These are phyloP conservation scores for Sebastes elongatus DNA, from an alignment of 2,797 vertebrate species.

Conservation along the genomic window DNA sequence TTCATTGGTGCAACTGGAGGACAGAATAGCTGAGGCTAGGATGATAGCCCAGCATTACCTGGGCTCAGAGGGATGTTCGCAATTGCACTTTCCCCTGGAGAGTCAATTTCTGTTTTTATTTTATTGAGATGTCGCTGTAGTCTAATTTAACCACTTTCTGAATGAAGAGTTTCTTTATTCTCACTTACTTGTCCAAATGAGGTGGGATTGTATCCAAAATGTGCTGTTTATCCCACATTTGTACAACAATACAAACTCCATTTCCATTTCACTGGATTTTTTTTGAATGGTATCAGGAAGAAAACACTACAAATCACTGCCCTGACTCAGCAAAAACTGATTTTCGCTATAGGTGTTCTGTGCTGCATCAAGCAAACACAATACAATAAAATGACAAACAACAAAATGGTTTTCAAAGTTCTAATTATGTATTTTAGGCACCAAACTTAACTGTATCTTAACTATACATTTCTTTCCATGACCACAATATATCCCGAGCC, in stretches of 20 bases:
- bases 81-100: conserved; percentile 34
- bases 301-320: neutral
- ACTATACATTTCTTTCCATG: neutral
- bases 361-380: neutral
- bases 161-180: conserved; percentile 1
- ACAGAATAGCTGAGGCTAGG: conserved; percentile 60
- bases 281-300: neutral
- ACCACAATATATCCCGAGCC: no score
- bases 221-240: neutral
- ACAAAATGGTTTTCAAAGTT: neutral
- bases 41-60: conserved; percentile 69
- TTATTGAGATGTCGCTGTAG: conserved; percentile 42
- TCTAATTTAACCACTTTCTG: conserved; percentile 21
- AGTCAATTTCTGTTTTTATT: conserved; percentile 51
- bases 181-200: neutral
- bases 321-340: neutral
- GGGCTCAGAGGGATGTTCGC: conserved; percentile 51
- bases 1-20: conserved; percentile 61
- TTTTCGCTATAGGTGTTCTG: neutral
- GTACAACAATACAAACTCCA: neutral
- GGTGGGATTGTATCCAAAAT: neutral
- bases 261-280: neutral
- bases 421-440: neutral
- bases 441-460: neutral
- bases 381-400: neutral